These are phyloP conservation scores for Pomatorhinus ruficollis DNA, from an alignment of 2,113 vertebrate species.

Conservation along the genomic window DNA sequence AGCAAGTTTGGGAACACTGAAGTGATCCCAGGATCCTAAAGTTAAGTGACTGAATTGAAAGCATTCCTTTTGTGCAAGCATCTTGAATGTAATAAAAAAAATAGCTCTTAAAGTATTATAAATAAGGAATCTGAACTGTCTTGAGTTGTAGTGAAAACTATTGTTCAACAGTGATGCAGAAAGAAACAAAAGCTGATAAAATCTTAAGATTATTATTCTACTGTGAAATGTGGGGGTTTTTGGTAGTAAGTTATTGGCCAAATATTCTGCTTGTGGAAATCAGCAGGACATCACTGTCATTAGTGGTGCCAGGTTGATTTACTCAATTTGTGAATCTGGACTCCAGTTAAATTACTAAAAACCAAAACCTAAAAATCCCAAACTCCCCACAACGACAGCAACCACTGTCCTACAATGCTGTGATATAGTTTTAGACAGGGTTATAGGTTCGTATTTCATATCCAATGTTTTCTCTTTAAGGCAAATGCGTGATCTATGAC, in stretches of 20 bases:
- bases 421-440: background rate
- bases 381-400: background rate
- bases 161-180: background rate
- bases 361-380: background rate
- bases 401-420: background rate
- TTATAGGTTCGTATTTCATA: background rate
- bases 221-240: background rate
- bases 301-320: background rate
- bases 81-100: background rate
- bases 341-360: background rate
- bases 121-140: background rate
- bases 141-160: background rate
- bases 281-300: background rate
- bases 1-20: background rate
- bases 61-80: background rate
- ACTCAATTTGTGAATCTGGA: background rate
- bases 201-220: background rate
- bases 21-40: background rate
- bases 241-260: background rate
- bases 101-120: background rate
- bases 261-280: background rate
- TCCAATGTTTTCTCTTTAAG: background rate
- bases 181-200: background rate
- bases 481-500: fast-evolving
- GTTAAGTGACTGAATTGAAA: background rate